phyloP scores from a whole-genome alignment of 2,113 vertebrate genomes.

The Physeter macrocephalus region DNA sequence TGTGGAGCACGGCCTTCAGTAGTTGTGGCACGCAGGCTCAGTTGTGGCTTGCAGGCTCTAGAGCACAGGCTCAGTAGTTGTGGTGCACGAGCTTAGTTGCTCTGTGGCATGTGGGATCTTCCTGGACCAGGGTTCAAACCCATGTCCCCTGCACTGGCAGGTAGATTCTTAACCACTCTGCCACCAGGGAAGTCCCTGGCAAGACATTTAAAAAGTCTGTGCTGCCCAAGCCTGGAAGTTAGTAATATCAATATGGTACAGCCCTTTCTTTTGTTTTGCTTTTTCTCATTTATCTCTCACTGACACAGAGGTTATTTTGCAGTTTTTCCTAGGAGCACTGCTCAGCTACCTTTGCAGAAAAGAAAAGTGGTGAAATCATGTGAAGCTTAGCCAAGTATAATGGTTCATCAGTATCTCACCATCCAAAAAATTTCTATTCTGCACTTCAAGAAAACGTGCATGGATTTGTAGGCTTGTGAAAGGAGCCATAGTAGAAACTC shows the following conservation, averaged over 20 bases:
- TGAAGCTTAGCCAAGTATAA: slow-evolving; percentile 37
- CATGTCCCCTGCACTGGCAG: too few relatives aligned
- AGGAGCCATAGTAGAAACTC: neutral
- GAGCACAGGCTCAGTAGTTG: too few relatives aligned
- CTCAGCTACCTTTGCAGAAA: slow-evolving; percentile 22
- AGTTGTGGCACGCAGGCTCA: too few relatives aligned
- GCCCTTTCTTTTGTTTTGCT: neutral
- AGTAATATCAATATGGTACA: neutral
- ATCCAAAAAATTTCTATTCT: slow-evolving; percentile 7
- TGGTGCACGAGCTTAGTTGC: too few relatives aligned
- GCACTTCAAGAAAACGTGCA: neutral
- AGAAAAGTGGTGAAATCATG: slow-evolving; percentile 13
- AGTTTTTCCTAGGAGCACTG: neutral
- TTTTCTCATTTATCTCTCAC: slow-evolving; percentile 23
- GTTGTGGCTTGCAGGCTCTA: too few relatives aligned
- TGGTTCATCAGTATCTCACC: neutral
- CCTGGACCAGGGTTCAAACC: too few relatives aligned
- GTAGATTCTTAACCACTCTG: too few relatives aligned
- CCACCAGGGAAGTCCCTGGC: neutral
- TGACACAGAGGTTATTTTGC: neutral
- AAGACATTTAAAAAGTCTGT: neutral
- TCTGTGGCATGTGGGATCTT: too few relatives aligned
- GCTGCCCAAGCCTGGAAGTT: neutral
- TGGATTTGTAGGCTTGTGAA: slow-evolving; percentile 19
- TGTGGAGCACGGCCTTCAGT: too few relatives aligned